Evolutionary conservation across 2,888 invertebrate species (phyloP).

Genomic region (Tuberolachnus salignus): DNA sequence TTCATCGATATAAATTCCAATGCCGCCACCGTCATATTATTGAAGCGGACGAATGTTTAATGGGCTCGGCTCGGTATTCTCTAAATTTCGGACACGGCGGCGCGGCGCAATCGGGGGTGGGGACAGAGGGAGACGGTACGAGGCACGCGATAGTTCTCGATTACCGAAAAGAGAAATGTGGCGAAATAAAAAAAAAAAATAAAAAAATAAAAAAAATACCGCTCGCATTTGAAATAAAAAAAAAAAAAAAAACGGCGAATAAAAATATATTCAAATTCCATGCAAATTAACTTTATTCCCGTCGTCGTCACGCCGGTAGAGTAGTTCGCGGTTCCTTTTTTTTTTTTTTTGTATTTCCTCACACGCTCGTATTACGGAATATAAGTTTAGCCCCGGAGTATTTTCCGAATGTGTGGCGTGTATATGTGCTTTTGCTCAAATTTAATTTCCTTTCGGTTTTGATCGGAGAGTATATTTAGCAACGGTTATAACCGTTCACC

Average conservation of each 20-base stretch:
- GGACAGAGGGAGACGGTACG: neutral
- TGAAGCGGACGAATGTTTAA: constrained; percentile 41
- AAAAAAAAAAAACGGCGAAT: constrained; percentile 27
- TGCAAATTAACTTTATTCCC: constrained; percentile 50
- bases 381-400: neutral
- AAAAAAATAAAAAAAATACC: constrained; percentile 6
- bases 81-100: constrained; percentile 32
- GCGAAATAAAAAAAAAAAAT: constrained; percentile 2
- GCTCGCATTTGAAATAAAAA: constrained; percentile 13
- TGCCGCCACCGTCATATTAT: neutral
- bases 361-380: neutral
- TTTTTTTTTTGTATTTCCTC: too few relatives aligned
- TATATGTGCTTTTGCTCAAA: neutral
- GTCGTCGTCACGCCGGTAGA: neutral
- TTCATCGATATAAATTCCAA: constrained; percentile 40
- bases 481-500: too few relatives aligned
- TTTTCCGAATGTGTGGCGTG: neutral
- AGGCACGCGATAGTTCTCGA: constrained; percentile 42
- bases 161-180: constrained; percentile 25
- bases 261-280: constrained; percentile 49
- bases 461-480: too few relatives aligned
- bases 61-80: constrained; percentile 23
- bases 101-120: neutral
- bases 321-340: neutral
- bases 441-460: constrained; percentile 23